A percentile compares a stretch with the other conserved stretches of the same genome.
Conservation (phyloP, 53 echinoderm and acorn worm genomes). For the Luidia sarsii region DNA sequence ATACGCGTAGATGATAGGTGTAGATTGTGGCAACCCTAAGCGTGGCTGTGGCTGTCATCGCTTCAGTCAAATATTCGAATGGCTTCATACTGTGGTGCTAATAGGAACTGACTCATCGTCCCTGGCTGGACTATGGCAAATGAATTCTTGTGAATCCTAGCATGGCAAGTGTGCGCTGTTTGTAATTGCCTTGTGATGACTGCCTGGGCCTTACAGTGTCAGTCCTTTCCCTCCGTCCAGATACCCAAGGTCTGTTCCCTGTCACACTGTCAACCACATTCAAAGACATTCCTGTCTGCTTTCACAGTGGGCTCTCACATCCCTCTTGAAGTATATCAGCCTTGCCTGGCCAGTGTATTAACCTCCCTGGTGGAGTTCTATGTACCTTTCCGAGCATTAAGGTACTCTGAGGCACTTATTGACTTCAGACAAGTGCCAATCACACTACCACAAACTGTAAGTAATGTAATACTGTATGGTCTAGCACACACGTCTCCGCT, state of each 20-base stretch:
- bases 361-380: no score
- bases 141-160: conserved; percentile 42
- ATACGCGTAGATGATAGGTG: not conserved
- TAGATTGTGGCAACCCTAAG: no score
- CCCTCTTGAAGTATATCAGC: not conserved
- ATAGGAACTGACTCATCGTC: conserved; percentile 30
- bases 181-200: conserved; percentile 17
- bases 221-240: conserved; percentile 15
- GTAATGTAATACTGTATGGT: no score
- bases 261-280: not conserved
- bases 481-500: not conserved
- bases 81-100: not conserved
- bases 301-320: not conserved
- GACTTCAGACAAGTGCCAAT: not conserved
- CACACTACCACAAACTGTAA: not conserved
- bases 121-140: not conserved
- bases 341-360: no score
- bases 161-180: not conserved
- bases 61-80: conserved; percentile 15
- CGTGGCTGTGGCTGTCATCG: conserved; percentile 10
- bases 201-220: not conserved
- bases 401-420: not conserved
- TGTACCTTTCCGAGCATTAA: no score
- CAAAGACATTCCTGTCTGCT: not conserved
- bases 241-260: not conserved